A percentile compares a stretch with the other conserved stretches of the same genome.
phyloP scores from a whole-genome alignment of 2,888 invertebrate species.

The Siphlonurus alternatus region DNA sequence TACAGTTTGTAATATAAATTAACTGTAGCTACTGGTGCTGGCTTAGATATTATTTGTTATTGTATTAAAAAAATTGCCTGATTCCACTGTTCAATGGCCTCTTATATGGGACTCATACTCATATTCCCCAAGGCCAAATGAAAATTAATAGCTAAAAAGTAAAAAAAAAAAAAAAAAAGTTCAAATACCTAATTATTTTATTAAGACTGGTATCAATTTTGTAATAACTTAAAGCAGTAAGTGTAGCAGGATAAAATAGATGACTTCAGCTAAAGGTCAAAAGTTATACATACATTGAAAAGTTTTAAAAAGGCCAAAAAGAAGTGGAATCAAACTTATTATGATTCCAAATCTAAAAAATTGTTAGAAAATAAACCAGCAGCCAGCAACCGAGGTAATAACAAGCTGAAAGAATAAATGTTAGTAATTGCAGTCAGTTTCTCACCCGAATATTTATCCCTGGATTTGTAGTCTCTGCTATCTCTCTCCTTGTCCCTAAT shows the following conservation, averaged over 20 bases:
- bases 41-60: background rate
- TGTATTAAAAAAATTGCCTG: too few relatives aligned
- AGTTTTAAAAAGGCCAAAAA: too few relatives aligned
- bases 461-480: conserved; percentile 74
- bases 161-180: background rate
- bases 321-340: too few relatives aligned
- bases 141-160: background rate
- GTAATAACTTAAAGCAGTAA: too few relatives aligned
- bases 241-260: too few relatives aligned
- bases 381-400: background rate
- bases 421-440: background rate
- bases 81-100: background rate
- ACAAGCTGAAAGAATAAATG: too few relatives aligned
- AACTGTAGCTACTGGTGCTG: background rate
- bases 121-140: background rate
- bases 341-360: too few relatives aligned
- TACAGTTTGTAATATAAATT: too few relatives aligned
- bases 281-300: too few relatives aligned
- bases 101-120: background rate
- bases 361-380: background rate
- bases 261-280: too few relatives aligned
- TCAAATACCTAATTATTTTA: too few relatives aligned
- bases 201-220: too few relatives aligned
- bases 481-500: conserved; percentile 70
- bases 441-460: conserved; percentile 78